Evolutionary conservation across 2,888 invertebrate genomes (phyloP).

Genomic region (Tipula vernalis): DNA sequence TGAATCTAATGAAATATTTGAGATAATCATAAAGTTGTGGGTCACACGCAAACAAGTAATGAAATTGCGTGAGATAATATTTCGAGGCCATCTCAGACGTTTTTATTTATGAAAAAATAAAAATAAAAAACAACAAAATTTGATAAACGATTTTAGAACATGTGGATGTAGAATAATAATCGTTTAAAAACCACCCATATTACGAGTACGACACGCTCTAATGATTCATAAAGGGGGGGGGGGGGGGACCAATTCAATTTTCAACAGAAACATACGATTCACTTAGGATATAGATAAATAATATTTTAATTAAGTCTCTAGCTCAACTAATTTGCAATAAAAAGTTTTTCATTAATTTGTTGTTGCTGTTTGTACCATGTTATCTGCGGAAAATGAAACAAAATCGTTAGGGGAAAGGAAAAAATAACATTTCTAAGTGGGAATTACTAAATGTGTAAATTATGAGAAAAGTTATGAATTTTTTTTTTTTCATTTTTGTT

Average conservation of each 20-base stretch:
- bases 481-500: background rate
- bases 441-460: background rate
- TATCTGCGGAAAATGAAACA: background rate
- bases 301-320: background rate
- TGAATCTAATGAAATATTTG: background rate
- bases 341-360: background rate
- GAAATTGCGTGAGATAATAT: background rate
- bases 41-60: background rate
- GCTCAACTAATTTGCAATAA: background rate
- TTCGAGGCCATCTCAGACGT: background rate
- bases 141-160: background rate
- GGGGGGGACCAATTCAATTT: too few relatives aligned
- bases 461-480: background rate
- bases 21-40: background rate
- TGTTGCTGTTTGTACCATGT: background rate
- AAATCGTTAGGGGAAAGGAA: background rate
- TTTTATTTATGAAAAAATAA: background rate
- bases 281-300: background rate
- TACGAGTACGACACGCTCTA: background rate
- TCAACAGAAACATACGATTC: background rate
- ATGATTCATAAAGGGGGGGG: background rate
- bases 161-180: background rate
- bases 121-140: background rate
- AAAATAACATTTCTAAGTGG: background rate
- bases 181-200: background rate